Evolutionary conservation across 1,140 invertebrate genomes (phyloP), one percentile per base, ranked within the genome.

Genomic region (Nymphalis io): DNA sequence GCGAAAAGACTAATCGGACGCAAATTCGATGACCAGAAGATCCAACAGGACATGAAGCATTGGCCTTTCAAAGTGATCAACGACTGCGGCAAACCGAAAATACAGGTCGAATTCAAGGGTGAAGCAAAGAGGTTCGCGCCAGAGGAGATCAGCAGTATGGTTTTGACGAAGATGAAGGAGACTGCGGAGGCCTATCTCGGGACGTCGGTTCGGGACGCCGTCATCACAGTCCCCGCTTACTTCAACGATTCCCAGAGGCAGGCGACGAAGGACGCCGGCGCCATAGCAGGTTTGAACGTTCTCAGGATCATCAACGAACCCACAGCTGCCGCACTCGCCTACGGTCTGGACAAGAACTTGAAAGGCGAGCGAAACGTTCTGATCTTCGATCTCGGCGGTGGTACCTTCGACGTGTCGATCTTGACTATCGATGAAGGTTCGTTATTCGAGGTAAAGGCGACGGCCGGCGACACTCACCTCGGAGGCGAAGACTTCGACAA

Each of bases 151-250:
- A 95, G 95, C 75, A 95, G 95, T 21, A 96, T 96, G 95, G 95
- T 96, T 79, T 92, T 93, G 92, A 95, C 93, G 1, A 96, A 96
- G 81, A 97, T 60, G 96, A 96, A 83, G 27, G 27, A 33, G 27
- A 33, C 27, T 0, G 27, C 27, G 27, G 27, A 33, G 3, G 94
- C 94, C 10, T 97, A 96, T 83, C 79, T 97, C 44, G 96, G 96
- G 21, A 92, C 92, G 16, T 91, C 90, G 64, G 93, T 96, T 53
- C 93, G 83, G 87, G 96, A 91, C 83, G 95, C 90, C 76, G 94
- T 93, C 75, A 95, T 98, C 89, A 98, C 96, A 63, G 97, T 98
- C 42, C 97, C 97, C 55, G 96, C 97, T 51, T 97, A 97, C 87
- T 97, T 98, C 93, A 97, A 97, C 88, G 96, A 97, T 89, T 96